Conservation (phyloP, 2,113 vertebrate genomes). For the Salvelinus fontinalis region DNA sequence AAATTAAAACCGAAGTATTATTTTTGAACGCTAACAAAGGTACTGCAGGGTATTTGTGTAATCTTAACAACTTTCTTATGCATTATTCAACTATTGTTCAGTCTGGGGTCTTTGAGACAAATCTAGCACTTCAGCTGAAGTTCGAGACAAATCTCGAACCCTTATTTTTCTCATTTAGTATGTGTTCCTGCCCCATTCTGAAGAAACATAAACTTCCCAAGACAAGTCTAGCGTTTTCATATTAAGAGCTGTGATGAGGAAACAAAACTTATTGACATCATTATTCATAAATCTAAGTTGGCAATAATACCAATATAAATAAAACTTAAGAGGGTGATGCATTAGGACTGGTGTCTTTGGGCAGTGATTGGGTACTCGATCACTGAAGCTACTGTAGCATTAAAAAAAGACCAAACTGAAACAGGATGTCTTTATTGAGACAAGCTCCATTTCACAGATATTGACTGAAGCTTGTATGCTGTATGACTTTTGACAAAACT, state of each 20-base stretch:
- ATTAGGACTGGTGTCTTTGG: conserved; percentile 54
- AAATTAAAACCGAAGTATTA: conserved; percentile 37
- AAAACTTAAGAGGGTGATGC: conserved; percentile 41
- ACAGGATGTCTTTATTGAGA: conserved; percentile 41
- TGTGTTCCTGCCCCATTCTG: conserved; percentile 16
- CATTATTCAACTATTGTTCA: conserved; percentile 19
- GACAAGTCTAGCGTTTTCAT: conserved; percentile 16
- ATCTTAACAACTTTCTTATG: conserved; percentile 21
- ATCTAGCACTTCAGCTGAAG: not conserved
- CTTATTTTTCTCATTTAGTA: not conserved
- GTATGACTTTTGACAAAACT: conserved; percentile 38
- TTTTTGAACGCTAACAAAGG: not conserved
- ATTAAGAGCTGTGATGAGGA: conserved; percentile 7
- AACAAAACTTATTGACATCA: conserved; percentile 15
- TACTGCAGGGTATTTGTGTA: not conserved
- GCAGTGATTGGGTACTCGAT: conserved; percentile 43
- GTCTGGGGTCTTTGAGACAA: conserved; percentile 14
- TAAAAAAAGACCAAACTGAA: conserved; percentile 55
- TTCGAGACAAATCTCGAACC: conserved; percentile 1
- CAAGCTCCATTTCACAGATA: conserved; percentile 40
- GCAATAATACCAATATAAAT: conserved; percentile 32
- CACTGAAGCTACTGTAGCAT: conserved; percentile 45
- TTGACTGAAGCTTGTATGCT: conserved; percentile 29
- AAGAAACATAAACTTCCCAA: conserved; percentile 10
- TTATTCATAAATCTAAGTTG: conserved; percentile 22